These are phyloP conservation scores for Phalacrocorax pelagicus DNA, from an alignment of 2,113 vertebrate species.

Conservation along the genomic window DNA sequence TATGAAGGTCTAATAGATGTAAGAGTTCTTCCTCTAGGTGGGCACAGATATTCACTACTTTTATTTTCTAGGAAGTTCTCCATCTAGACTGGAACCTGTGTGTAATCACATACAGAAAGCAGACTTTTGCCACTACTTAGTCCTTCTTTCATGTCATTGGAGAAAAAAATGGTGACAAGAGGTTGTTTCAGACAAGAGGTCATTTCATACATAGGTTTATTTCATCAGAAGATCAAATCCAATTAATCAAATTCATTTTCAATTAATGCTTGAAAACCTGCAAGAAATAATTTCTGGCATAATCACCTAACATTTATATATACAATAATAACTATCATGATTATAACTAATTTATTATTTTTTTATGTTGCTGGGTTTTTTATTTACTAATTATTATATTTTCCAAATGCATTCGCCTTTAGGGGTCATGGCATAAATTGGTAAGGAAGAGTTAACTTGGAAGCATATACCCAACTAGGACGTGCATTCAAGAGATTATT, in stretches of 20 bases:
- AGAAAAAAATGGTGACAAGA: background rate
- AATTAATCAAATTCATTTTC: background rate
- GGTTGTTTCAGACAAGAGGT: background rate
- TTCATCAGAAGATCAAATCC: background rate
- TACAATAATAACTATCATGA: background rate
- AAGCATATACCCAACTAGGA: background rate
- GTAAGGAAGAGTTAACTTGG: background rate
- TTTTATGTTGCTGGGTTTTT: background rate
- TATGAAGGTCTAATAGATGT: background rate
- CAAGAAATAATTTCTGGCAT: background rate
- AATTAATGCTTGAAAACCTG: background rate
- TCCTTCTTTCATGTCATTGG: background rate
- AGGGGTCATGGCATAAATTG: background rate
- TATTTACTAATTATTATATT: background rate
- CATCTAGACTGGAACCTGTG: background rate
- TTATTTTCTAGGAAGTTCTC: background rate
- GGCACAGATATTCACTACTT: background rate
- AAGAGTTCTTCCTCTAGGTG: background rate
- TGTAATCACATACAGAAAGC: background rate
- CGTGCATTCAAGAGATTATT: background rate
- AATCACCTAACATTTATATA: background rate
- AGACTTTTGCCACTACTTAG: background rate
- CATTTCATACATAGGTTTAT: background rate
- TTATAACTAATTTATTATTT: background rate
- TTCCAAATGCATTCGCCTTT: background rate